Evolutionary conservation across 2,888 invertebrate species (phyloP).

Genomic region (Crossocerus cetratus): DNA sequence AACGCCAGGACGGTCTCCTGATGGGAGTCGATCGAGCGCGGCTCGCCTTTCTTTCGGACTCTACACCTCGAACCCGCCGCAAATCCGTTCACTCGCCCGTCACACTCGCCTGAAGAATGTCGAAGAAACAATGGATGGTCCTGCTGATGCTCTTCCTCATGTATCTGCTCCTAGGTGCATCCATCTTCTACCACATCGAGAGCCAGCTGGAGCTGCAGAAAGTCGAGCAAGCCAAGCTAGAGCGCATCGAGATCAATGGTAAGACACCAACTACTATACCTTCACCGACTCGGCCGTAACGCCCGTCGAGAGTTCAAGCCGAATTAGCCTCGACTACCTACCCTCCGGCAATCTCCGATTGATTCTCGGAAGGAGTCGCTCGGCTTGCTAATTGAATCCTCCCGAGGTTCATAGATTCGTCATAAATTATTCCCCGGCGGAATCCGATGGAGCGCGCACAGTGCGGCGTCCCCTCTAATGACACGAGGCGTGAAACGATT

Average conservation of each 20-base stretch:
- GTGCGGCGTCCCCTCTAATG: background rate
- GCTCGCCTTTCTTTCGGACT: background rate
- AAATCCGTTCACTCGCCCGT: background rate
- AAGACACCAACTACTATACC: slow-evolving; percentile 72
- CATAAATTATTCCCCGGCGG: too few species aligned
- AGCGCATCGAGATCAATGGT: slow-evolving; percentile 86
- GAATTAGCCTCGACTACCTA: too few species aligned
- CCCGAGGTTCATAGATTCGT: too few species aligned
- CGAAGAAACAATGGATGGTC: slow-evolving; percentile 88
- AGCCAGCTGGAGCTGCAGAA: slow-evolving; percentile 83
- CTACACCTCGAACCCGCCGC: slow-evolving; percentile 10
- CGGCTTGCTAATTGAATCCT: too few species aligned
- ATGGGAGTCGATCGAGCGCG: slow-evolving; percentile 18
- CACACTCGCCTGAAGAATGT: slow-evolving; percentile 79
- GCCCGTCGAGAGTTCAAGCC: too few species aligned
- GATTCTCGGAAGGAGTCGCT: too few species aligned
- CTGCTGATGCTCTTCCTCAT: slow-evolving; percentile 86
- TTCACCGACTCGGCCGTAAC: too few species aligned
- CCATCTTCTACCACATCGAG: slow-evolving; percentile 90
- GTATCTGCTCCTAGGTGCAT: slow-evolving; percentile 90
- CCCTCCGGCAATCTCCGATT: too few species aligned
- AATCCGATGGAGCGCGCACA: background rate
- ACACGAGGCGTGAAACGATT: background rate
- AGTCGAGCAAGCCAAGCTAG: slow-evolving; percentile 80
- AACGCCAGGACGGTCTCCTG: background rate